phyloP scores from a whole-genome alignment of 2,113 vertebrate species.

The Embiotoca jacksoni region DNA sequence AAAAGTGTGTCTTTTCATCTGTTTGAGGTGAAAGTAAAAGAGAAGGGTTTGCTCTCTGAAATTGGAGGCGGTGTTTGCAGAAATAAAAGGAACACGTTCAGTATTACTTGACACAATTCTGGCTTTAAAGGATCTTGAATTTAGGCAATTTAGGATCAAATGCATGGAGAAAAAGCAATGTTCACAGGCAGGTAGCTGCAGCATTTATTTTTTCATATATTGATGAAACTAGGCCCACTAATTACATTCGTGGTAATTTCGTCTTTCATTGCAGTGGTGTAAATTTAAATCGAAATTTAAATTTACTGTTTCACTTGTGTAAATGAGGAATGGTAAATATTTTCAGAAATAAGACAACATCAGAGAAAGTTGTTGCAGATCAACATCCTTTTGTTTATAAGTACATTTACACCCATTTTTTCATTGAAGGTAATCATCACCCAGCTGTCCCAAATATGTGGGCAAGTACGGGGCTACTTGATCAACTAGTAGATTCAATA shows the following conservation, averaged over 20 bases:
- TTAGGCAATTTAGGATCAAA: neutral
- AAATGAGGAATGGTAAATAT: neutral
- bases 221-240: neutral
- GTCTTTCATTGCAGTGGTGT: too few relatives aligned
- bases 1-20: conserved; percentile 36
- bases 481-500: too few relatives aligned
- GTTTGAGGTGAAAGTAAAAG: conserved; percentile 18
- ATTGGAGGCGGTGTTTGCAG: neutral
- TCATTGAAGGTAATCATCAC: too few relatives aligned
- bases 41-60: conserved; percentile 7
- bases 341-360: neutral
- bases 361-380: neutral
- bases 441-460: too few relatives aligned
- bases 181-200: neutral
- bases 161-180: neutral
- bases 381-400: neutral
- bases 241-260: neutral
- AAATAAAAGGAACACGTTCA: conserved; percentile 19
- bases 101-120: neutral
- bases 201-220: conserved; percentile 1
- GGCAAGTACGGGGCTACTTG: too few relatives aligned
- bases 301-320: neutral
- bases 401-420: too few relatives aligned
- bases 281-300: neutral
- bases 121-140: conserved; percentile 4